Evolutionary conservation across 2,888 invertebrate species (phyloP).

Genomic region (Strigamia crassipes): DNA sequence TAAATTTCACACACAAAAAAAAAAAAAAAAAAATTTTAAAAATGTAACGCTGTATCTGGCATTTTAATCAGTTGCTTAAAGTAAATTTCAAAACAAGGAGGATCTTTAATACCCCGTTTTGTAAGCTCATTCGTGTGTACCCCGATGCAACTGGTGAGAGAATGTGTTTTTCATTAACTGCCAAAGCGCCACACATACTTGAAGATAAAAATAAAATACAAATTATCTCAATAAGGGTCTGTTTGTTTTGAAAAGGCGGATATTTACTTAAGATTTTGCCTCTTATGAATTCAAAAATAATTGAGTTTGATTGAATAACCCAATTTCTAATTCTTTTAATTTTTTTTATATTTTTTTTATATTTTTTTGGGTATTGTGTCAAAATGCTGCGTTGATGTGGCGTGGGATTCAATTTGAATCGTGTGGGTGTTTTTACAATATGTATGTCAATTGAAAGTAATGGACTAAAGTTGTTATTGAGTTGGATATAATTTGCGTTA

Average conservation of each 20-base stretch:
- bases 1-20: neutral
- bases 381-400: neutral
- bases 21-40: no score
- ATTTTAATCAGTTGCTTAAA: neutral
- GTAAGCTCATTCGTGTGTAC: conserved; percentile 5
- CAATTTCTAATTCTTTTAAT: neutral
- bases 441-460: neutral
- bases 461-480: neutral
- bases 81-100: neutral
- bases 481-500: conserved; percentile 45
- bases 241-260: conserved; percentile 22
- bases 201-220: neutral
- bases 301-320: neutral
- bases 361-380: no score
- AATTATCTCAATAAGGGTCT: conserved; percentile 14
- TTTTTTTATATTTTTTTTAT: neutral
- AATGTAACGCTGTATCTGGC: neutral
- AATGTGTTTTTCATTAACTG: conserved; percentile 30
- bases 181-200: conserved; percentile 35
- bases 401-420: neutral
- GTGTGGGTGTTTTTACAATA: neutral
- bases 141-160: neutral
- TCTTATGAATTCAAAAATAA: neutral
- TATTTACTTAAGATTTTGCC: conserved; percentile 13
- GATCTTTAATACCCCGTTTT: neutral